phyloP scores from a whole-genome alignment of 2,113 vertebrate species.

The Tyto alba region DNA sequence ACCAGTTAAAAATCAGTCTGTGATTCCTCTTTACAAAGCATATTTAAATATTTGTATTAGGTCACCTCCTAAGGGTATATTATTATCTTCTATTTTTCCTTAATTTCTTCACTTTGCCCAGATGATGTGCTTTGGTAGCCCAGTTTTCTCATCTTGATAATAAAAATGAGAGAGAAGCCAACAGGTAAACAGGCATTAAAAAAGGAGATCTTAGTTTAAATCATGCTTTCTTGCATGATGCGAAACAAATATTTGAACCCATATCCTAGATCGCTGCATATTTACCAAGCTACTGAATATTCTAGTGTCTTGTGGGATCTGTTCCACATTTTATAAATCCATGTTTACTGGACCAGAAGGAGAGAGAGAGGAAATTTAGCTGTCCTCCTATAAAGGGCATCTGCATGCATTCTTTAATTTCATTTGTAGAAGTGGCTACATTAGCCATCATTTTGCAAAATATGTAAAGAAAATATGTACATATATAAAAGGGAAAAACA shows the following conservation, averaged over 20 bases:
- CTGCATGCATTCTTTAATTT: not conserved
- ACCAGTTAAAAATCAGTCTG: not conserved
- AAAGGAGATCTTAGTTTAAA: not conserved
- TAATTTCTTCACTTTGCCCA: not conserved
- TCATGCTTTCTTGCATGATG: not conserved
- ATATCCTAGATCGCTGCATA: not conserved
- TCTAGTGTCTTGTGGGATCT: slow-evolving; percentile 34
- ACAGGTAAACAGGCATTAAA: not conserved
- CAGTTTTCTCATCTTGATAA: not conserved
- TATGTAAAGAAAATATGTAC: not conserved
- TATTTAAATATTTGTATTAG: not conserved
- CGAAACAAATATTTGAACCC: not conserved
- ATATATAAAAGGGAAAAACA: not conserved
- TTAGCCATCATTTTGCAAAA: not conserved
- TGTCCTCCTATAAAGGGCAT: not conserved
- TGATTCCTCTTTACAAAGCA: not conserved
- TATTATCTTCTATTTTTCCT: not conserved
- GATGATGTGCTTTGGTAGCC: not conserved
- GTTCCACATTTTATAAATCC: slow-evolving; percentile 40
- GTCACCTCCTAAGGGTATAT: not conserved
- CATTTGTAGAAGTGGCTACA: not conserved
- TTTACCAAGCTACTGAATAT: slow-evolving; percentile 44
- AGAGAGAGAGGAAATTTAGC: not conserved
- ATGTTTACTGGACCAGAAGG: slow-evolving; percentile 38
- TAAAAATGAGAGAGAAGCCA: not conserved